These are phyloP conservation scores for Mus pahari DNA, from an alignment of 2,113 vertebrate genomes.

Conservation along the genomic window DNA sequence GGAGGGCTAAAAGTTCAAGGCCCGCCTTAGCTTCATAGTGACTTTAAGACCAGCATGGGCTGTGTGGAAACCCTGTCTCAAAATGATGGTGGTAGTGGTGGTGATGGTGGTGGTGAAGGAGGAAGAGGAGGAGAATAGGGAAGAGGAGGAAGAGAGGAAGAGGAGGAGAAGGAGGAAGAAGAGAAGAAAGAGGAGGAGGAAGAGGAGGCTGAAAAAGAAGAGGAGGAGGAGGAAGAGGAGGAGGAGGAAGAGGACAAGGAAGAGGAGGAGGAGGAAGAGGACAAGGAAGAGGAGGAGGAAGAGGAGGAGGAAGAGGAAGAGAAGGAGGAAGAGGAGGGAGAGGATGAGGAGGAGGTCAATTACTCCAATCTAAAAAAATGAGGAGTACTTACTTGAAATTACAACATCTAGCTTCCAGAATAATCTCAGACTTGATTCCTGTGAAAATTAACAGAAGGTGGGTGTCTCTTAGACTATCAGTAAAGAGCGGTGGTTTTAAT, in stretches of 20 bases:
- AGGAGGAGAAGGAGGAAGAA: too few relatives aligned
- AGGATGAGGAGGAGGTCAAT: too few relatives aligned
- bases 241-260: too few relatives aligned
- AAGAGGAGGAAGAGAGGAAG: too few relatives aligned
- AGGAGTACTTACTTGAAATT: background rate
- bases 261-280: rapidly evolving
- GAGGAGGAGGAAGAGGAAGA: too few relatives aligned
- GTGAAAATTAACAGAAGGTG: background rate
- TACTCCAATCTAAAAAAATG: background rate
- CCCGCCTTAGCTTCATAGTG: background rate
- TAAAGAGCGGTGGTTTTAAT: background rate
- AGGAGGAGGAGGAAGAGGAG: too few relatives aligned
- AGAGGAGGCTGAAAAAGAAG: too few relatives aligned
- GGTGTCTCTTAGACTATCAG: background rate
- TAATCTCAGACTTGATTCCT: background rate
- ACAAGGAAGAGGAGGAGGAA: too few relatives aligned
- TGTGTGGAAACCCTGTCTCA: background rate
- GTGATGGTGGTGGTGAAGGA: too few relatives aligned
- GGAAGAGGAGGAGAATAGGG: too few relatives aligned
- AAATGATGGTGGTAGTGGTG: background rate
- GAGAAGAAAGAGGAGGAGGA: rapidly evolving
- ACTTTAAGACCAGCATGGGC: background rate
- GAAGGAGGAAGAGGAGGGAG: rapidly evolving
- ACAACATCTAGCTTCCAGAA: background rate
- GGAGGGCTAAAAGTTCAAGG: background rate